Percentiles rank a stretch among this genome's conserved stretches.
phyloP scores from a whole-genome alignment of 2,888 invertebrate species.

The Craniophora ligustri region DNA sequence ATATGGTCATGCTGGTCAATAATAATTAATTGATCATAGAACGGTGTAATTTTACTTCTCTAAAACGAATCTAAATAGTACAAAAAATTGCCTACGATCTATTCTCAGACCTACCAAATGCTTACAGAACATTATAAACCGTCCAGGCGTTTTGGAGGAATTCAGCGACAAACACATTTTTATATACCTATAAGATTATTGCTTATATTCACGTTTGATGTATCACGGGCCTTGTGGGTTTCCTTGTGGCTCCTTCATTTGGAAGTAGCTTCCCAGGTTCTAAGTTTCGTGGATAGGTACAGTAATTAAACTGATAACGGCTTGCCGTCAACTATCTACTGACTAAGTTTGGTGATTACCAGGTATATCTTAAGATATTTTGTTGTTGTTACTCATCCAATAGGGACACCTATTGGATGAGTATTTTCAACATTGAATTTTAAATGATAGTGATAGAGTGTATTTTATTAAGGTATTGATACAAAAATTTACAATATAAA shows the following conservation, averaged over 20 bases:
- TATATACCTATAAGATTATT: conserved; percentile 8
- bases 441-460: not conserved
- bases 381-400: no score
- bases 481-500: no score
- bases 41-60: no score
- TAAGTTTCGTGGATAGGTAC: conserved; percentile 30
- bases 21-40: no score
- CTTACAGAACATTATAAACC: no score
- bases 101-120: no score
- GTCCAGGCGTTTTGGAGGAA: no score
- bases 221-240: conserved; percentile 24
- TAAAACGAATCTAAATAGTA: no score
- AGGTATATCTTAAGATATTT: conserved; percentile 20
- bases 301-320: conserved; percentile 44
- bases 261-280: conserved; percentile 14
- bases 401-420: not conserved
- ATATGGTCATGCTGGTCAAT: no score
- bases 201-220: conserved; percentile 24
- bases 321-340: conserved; percentile 33
- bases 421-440: not conserved
- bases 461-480: not conserved
- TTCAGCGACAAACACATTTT: no score
- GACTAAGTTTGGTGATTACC: conserved; percentile 42
- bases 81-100: no score
- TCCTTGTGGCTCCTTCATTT: conserved; percentile 19